Base-by-base conservation (phyloP, 1,140 invertebrate genomes). In the Batillaria attramentaria region DNA sequence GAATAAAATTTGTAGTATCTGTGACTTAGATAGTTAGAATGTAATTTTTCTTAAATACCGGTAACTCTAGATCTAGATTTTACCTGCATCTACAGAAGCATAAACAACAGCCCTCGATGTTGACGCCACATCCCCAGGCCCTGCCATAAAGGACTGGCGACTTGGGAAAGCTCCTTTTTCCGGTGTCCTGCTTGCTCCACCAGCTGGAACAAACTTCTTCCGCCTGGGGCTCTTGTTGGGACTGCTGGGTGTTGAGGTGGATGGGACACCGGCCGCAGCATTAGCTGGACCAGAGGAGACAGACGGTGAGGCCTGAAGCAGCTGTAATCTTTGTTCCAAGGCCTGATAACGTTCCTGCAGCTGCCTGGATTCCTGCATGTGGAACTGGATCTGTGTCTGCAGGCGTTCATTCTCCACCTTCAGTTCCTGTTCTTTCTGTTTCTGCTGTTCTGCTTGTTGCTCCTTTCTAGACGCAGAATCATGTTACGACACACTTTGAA, bases 301-400 rank as follows among this genome's bases (percentile, higher is more conserved):
- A n/a, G n/a, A n/a, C n/a, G n/a, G n/a, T n/a, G n/a, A n/a, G n/a
- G n/a, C n/a, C n/a, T n/a, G n/a, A n/a, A n/a, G n/a, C n/a, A n/a
- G n/a, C n/a, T n/a, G n/a, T n/a, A 77, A 50, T 54, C 50, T 65
- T 41, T 72, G 28, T 43, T 85, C 84, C 54, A 85, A 41, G 18
- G 42, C 72, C 24, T 78, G 79, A 54, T 76, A 84, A 62, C 74
- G 78, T 20, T 81, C 80, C 43, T 80, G 70, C 31, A 86, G 39
- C 33, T 85, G 78, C n/a, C 65, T 31, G 20, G 80, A 69, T 39
- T 87, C 86, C 31, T 79, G 78, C 3, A 84, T 79, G 73, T 84
- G 80, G 69, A 87, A 87, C 62, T 87, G 84, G 24, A 87, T 60
- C 54, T 85, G 81, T 3, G 84, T 84, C 31, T 76, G 69, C 16